Base-by-base conservation (phyloP, 2,888 invertebrate genomes). In the Ctenicera cuprea region DNA sequence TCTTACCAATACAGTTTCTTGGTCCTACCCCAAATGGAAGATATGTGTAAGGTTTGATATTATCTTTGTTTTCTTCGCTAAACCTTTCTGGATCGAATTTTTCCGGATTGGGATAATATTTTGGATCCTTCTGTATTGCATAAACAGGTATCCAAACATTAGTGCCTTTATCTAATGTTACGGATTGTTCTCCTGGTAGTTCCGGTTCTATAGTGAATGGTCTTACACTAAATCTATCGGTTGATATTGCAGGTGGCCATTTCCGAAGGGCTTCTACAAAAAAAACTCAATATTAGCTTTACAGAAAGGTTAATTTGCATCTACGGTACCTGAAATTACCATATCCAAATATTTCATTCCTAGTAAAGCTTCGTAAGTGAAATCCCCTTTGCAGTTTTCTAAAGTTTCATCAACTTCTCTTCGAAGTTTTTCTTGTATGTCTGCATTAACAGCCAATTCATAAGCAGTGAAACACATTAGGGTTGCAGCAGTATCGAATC, bases 21-120 rank as follows among this genome's bases (percentile, higher is more conserved):
- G 86, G 86, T 3, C 86, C 86, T 4, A 78, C 65, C 33, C 90
- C 90, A 81, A 90, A 90, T 0, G 90, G 88, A n/a, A 90, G 74
- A 78, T 87, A 90, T 68, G 88, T 82, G 79, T 88, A 88, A 0
- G 89, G 86, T 0, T 88, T 87, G 63, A 89, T 86, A 9, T 88
- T 85, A 20, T 86, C 85, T 80, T 88, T 90, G 75, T 88, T 89
- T 14, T 89, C 89, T 0, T 86, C 86, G 76, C 88, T 86, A 79
- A 90, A 91, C 67, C 91, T 85, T 74, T 90, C 90, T 0, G 89
- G 89, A 38, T 85, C 85, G 77, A 90, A 89, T 59, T 86, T 83
- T 0, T 88, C 81, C 0, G 91, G 91, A 20, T 90, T 87, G 0
- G 89, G 89, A 77, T 89, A 91, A 77, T 87, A 85, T 8, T 89